Evolutionary conservation across 2,888 invertebrate species (phyloP), one percentile per base, ranked within the genome.

Genomic region (Rhyacophila evoluta): DNA sequence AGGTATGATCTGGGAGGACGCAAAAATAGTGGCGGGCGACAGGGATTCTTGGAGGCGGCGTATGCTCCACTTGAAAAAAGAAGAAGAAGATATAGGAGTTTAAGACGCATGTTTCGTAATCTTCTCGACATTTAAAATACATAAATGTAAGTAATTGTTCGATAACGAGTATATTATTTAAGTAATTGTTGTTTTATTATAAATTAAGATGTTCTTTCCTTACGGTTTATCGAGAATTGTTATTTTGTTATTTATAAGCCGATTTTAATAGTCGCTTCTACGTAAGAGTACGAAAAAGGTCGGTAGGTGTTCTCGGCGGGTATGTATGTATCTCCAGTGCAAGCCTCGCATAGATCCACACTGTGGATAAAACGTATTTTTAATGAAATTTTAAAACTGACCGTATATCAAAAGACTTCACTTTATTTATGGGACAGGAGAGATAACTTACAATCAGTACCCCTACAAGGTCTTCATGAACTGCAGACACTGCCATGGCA

Each of bases 191-290:
- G n/a, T n/a, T n/a, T n/a, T n/a, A n/a, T n/a, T n/a, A 33, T 33
- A 33, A 19, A 5, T 25, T 55, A 10, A 1, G 55, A 25, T 55
- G 55, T 25, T 55, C 0, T 19, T 55, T 2, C 12, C 19, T 0
- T 8, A 10, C 8, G 55, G 2, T 55, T 25, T 10, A 55, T 55
- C 55, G 19, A 19, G 55, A 55, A 55, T 55, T 55, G 55, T 55
- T 55, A 25, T 55, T 12, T 55, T 55, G 55, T 55, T 55, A 25
- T 55, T 55, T 55, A 55, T 55, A 55, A 55, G 55, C 15, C 25
- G 55, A 55, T 55, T 55, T 55, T 55, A 55, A 55, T 55, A 19
- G 55, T 6, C 55, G 55, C 55, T 55, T 55, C 55, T 55, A 55
- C 55, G 8, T 55, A 25, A 25, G 6, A 8, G 15, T 8, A 55